Evolutionary conservation across 2,113 vertebrate genomes (phyloP).

Genomic region (Notarius lentiginosus): DNA sequence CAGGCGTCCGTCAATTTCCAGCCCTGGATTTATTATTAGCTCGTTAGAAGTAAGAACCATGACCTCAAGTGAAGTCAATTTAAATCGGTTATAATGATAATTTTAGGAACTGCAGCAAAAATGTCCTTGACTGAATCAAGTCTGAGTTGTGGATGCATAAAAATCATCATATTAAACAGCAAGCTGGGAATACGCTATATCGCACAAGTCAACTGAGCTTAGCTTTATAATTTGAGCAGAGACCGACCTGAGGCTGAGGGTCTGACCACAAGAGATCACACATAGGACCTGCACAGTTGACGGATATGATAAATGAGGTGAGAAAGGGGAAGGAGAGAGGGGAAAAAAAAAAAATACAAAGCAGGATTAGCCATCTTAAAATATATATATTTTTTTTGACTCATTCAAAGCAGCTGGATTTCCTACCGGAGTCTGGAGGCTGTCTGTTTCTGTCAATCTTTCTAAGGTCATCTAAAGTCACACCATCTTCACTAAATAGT

Average conservation of each 20-base stretch:
- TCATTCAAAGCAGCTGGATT: neutral
- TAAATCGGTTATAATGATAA: neutral
- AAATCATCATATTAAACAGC: neutral
- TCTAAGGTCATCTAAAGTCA: constrained; percentile 88
- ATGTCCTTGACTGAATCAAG: neutral
- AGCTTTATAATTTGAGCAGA: neutral
- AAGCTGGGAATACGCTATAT: neutral
- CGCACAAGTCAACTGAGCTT: neutral
- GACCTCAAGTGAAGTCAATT: neutral
- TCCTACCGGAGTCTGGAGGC: constrained; percentile 73
- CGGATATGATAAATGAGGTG: neutral
- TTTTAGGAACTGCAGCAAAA: neutral
- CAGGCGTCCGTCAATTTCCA: too few species aligned
- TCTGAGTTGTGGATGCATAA: neutral
- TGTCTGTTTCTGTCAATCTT: constrained; percentile 82
- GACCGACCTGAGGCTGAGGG: constrained; percentile 85
- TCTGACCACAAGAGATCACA: constrained; percentile 95
- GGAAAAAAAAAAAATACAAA: neutral
- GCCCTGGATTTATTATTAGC: neutral
- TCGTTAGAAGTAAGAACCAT: neutral
- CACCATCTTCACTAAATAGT: constrained; percentile 90
- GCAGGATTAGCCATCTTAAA: constrained; percentile 2
- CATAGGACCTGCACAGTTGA: constrained; percentile 80
- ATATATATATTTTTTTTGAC: neutral
- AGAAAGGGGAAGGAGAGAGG: too few species aligned